A percentile compares a stretch with the other conserved stretches of the same genome.
Evolutionary conservation across 1,140 invertebrate genomes (phyloP).

Genomic region (Latrodectus geometricus): DNA sequence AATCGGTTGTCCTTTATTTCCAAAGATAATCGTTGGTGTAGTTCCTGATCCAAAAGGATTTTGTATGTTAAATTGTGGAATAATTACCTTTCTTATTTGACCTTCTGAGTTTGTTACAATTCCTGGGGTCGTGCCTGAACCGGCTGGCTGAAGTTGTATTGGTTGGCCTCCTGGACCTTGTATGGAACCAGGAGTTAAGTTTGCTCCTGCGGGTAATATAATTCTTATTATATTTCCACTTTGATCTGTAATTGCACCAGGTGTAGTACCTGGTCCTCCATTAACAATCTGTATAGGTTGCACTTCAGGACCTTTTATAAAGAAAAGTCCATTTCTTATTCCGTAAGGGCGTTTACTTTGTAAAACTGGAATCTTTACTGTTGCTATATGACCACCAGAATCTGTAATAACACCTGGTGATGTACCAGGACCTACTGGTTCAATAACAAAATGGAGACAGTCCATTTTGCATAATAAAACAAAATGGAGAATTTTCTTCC

Average conservation of each 20-base stretch:
- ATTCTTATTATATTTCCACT: conserved; percentile 1
- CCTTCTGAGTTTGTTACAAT: background rate
- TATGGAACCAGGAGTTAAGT: background rate
- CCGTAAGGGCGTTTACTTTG: background rate
- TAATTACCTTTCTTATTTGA: background rate
- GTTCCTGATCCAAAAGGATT: background rate
- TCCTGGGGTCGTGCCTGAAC: conserved; percentile 10
- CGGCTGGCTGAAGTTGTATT: background rate
- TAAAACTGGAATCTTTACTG: conserved; percentile 3
- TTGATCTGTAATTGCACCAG: conserved; percentile 10
- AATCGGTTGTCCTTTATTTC: background rate
- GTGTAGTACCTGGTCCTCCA: conserved; percentile 18
- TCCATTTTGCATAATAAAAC: no score
- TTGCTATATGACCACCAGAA: conserved; percentile 7
- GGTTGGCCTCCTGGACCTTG: background rate
- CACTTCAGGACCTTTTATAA: background rate
- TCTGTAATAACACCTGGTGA: conserved; percentile 21
- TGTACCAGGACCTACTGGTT: conserved; percentile 22
- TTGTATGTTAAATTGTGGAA: background rate
- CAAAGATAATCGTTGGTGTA: background rate
- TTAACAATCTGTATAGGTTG: conserved; percentile 16
- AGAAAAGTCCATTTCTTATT: background rate
- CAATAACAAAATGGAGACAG: no score
- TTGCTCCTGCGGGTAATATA: conserved; percentile 8
- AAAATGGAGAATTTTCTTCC: no score